Base-by-base conservation (phyloP, 2,113 vertebrate species). In the Entosphenus tridentatus region DNA sequence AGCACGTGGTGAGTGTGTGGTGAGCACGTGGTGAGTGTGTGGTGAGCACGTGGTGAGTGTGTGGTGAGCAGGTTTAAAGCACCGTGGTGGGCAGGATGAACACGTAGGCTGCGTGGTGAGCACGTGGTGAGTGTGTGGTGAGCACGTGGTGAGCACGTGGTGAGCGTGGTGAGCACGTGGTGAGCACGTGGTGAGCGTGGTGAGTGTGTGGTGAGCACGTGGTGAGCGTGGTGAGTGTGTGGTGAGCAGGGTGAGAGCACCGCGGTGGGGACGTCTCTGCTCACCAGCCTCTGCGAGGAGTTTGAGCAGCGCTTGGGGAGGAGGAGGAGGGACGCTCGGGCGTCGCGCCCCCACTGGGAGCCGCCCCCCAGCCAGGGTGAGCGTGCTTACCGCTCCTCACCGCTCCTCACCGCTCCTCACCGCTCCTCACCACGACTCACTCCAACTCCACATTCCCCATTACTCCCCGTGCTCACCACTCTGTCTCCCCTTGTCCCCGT, bases 281-380 rank as follows among this genome's bases (percentile, higher is more conserved):
- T 96, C 55, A 78, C 89, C 13, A 82, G 83, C 71, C 80, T 98
- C 21, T 90, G 90, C n/a, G 84, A 87, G 71, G 88, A 83, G 56
- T 97, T 98, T 67, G 88, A 93, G 0, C 88, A 95, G 8, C 90
- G 96, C 70, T 75, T 98, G 72, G 89, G 80, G 18, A 81, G 73
- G 73, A 80, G 93, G 16, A 92, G 96, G 75, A 83, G 84, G 17
- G 80, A 84, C 55, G 89, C 93, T 69, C 91, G 90, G 79, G 84
- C 80, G 1, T 79, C 81, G 16, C 76, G 88, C 7, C 93, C 93
- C 2, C 82, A 83, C 0, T 97, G 93, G 93, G 88, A 97, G 2
- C 91, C 93, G 2, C 93, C 93, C 0, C 89, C 87, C 75, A 96
- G 96, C 68, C 86, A 96, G 75, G 85, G 93, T 74, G 81, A 84